Evolutionary conservation across 2,888 invertebrate species (phyloP), one percentile per base, ranked within the genome.

Genomic region (Phragmatobia fuliginosa): DNA sequence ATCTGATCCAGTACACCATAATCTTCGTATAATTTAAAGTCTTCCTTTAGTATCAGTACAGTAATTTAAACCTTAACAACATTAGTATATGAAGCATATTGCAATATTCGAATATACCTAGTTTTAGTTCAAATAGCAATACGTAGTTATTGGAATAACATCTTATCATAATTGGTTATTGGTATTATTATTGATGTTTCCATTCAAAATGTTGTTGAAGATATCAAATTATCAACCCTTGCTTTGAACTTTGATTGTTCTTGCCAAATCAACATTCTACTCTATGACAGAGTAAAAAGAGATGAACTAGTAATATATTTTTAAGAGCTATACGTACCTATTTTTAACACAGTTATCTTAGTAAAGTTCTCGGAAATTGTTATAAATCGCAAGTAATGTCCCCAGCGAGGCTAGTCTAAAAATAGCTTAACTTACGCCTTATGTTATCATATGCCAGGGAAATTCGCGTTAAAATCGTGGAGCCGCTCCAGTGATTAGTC

Each of bases 51-150:
- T 73, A 74, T 70, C 67, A 72, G 67, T 69, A 70, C 31, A 49
- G 78, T 71, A 79, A 76, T 78, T 78, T 70, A 72, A 70, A 75
- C 75, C 56, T 5, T 81, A 76, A 72, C 8, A 0, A 59, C 68
- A 58, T 62, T 14, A 65, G 62, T 25, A 70, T 76, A 81, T 72
- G 75, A 66, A 61, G 36, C 67, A 74, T 31, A 75, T 62, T 79
- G 10, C 61, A 63, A 70, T 61, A 64, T 45, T 49, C 49, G 62
- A 62, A 8, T 18, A n/a, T 16, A n/a, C 25, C 59, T 62, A 41
- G 67, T 71, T 73, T 36, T 64, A 36, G 59, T 59, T 62, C 16
- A 62, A 62, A 62, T 56, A 62, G 21, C 21, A 41, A 41, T 64
- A 66, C 16, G 21, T 60, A 58, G 41, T 45, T 49, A 68, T 28